Evolutionary conservation across 2,113 vertebrate genomes (phyloP), one percentile per base, ranked within the genome.

Genomic region (Coracopsis vasa): DNA sequence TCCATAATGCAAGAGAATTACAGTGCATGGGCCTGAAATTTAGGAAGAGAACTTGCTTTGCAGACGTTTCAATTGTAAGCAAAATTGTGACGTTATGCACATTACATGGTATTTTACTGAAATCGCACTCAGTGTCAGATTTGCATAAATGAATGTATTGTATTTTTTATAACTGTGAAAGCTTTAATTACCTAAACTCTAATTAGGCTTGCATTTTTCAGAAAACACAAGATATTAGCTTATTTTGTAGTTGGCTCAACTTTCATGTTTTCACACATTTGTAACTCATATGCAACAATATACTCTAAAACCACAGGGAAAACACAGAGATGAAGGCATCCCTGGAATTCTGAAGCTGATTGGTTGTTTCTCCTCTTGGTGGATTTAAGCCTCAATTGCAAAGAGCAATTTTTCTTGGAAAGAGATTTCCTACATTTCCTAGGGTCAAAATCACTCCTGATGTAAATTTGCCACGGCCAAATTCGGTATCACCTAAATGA

Each of bases 161-260:
- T 96, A 94, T 96, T 97, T 98, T 97, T 93, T 94, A 97, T 95
- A 96, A 97, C 87, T 92, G 87, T 96, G 96, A 97, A 97, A 97
- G 95, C 95, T 97, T 97, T 97, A 97, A 97, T 97, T 96, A 97
- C 95, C 95, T 96, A 97, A 97, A 97, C 95, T 97, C 95, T 97
- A 98, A 97, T 97, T 98, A 97, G 96, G 84, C 96, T 95, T 95
- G 91, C 95, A 97, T 97, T 96, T 97, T 97, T 94, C 92, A 97
- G 97, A 96, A 97, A 97, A 96, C 85, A 96, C 85, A 91, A 90
- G 86, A 95, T 97, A 97, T 97, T 96, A 97, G 94, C 92, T 97
- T 96, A 93, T 97, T 97, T 96, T 96, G 81, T 96, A 93, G 64
- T 94, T 97, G 96, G 93, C 96, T 97, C 93, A 73, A 95, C 95